A percentile compares a stretch with the other conserved stretches of the same genome.
phyloP scores from a whole-genome alignment of 2,797 vertebrate species.

The Thripadectes ignobilis region DNA sequence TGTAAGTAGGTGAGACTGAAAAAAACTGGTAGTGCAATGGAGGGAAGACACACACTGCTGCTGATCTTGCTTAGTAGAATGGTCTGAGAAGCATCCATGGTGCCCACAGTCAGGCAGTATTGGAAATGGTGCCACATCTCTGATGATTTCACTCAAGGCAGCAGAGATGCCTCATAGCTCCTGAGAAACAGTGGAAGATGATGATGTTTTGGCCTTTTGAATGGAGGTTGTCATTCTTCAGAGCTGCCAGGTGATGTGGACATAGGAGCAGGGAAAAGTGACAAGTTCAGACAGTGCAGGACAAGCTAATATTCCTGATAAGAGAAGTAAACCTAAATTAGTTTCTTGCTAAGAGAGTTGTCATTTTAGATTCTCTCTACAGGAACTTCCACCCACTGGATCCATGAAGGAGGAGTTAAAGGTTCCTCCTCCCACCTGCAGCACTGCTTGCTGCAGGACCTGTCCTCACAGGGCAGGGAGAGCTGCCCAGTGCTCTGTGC shows the following conservation, averaged over 20 bases:
- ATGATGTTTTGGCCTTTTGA: background rate
- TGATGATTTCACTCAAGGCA: background rate
- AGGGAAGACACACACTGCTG: background rate
- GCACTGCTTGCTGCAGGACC: background rate
- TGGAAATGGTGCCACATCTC: background rate
- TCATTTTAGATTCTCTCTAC: background rate
- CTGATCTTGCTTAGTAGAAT: background rate
- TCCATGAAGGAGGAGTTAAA: background rate
- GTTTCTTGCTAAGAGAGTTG: background rate
- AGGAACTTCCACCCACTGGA: background rate
- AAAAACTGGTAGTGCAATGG: background rate
- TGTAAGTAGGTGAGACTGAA: background rate
- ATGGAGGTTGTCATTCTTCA: background rate
- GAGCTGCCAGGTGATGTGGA: background rate
- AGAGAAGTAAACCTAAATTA: background rate
- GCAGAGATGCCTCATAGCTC: background rate
- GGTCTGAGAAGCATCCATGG: background rate
- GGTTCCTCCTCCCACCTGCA: background rate
- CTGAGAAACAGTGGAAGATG: background rate
- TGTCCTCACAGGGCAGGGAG: background rate
- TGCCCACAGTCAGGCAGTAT: background rate
- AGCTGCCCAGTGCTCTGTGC: background rate
- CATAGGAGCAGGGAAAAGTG: background rate
- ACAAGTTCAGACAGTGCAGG: background rate
- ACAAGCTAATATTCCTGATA: background rate